These are phyloP conservation scores for Cyprinodon diabolis DNA, from an alignment of 2,797 vertebrate species.

Conservation along the genomic window DNA sequence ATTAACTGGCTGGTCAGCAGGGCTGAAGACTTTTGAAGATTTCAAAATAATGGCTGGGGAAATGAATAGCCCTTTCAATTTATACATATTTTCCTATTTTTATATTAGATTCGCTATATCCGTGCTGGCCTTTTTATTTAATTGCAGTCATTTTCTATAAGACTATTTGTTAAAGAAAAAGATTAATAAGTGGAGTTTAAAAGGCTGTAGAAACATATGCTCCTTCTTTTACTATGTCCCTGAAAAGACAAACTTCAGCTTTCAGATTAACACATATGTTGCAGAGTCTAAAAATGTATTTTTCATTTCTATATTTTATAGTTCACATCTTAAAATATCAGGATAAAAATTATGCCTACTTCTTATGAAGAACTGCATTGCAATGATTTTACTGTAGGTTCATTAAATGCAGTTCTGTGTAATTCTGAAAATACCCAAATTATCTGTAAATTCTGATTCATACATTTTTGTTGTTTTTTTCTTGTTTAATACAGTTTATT, in stretches of 20 bases:
- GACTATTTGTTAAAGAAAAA: background rate
- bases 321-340: background rate
- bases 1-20: background rate
- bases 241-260: too few relatives aligned
- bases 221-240: too few relatives aligned
- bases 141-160: too few relatives aligned
- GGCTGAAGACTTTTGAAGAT: background rate
- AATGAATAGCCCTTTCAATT: background rate
- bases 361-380: background rate
- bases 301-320: too few relatives aligned
- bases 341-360: background rate
- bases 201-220: too few relatives aligned
- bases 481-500: background rate
- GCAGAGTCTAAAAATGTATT: too few relatives aligned
- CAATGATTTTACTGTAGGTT: too few relatives aligned
- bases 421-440: background rate
- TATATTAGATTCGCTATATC: background rate
- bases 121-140: background rate
- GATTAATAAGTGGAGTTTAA: background rate
- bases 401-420: too few relatives aligned
- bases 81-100: background rate
- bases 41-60: background rate
- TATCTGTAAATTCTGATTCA: background rate
- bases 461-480: background rate
- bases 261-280: too few relatives aligned